A percentile compares a stretch with the other conserved stretches of the same genome.
Conservation (phyloP, 1,140 invertebrate species). For the Philopotamus ludificatus region DNA sequence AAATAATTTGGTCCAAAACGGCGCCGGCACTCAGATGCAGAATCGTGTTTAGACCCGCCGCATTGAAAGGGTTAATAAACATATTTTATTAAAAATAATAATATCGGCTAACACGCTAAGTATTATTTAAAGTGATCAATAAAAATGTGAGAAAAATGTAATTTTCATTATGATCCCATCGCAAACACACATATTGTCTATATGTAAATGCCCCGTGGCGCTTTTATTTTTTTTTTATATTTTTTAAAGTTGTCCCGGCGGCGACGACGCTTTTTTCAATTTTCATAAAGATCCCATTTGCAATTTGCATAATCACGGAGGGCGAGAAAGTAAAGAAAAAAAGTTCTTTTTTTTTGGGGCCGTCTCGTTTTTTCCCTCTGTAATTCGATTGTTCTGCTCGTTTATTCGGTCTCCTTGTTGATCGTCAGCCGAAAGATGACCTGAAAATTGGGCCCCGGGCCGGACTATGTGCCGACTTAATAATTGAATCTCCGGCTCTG, state of each 20-base stretch:
- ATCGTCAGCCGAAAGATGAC: neutral
- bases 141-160: too few species aligned
- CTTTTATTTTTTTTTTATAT: neutral
- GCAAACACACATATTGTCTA: neutral
- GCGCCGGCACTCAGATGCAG: too few species aligned
- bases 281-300: constrained; percentile 17
- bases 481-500: neutral
- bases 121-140: too few species aligned
- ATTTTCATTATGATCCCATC: too few species aligned
- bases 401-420: neutral
- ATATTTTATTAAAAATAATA: too few species aligned
- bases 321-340: constrained; percentile 1
- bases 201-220: neutral
- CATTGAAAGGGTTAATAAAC: too few species aligned
- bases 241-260: neutral
- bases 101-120: too few species aligned
- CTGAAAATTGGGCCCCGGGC: neutral
- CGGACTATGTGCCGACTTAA: neutral
- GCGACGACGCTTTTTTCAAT: constrained; percentile 1
- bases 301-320: constrained; percentile 12
- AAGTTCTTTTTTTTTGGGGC: constrained; percentile 1
- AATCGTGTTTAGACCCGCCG: too few species aligned
- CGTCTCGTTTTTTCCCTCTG: neutral
- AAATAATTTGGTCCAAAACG: too few species aligned
- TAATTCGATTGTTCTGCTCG: constrained; percentile 13